phyloP scores from a whole-genome alignment of 2,888 invertebrate species.

The Thymelicus lineola region DNA sequence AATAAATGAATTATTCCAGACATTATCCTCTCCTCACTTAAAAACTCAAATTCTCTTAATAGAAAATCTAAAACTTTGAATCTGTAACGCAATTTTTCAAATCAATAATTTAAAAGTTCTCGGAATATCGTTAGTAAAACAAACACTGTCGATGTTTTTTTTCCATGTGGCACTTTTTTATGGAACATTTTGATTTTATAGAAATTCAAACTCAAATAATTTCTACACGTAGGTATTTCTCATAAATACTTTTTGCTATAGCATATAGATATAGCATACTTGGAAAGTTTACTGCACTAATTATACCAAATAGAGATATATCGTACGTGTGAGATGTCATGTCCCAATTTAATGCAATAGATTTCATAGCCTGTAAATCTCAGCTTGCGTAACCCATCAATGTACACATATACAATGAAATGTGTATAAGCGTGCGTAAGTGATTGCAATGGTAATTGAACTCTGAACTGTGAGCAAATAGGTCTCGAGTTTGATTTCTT shows the following conservation, averaged over 20 bases:
- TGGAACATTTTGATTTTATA: too few species aligned
- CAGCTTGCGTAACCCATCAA: not conserved
- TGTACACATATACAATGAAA: not conserved
- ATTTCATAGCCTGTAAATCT: not conserved
- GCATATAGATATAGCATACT: not conserved
- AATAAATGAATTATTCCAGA: too few species aligned
- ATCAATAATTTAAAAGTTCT: too few species aligned
- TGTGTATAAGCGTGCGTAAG: not conserved
- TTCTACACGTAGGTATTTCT: not conserved
- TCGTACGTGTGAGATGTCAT: slow-evolving; percentile 1
- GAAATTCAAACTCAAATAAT: not conserved
- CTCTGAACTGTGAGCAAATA: too few species aligned
- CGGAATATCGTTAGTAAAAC: too few species aligned
- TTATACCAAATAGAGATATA: not conserved
- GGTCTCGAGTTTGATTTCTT: too few species aligned
- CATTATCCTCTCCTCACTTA: too few species aligned
- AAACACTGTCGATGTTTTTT: too few species aligned
- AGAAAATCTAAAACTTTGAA: too few species aligned
- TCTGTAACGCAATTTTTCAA: too few species aligned
- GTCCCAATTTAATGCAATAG: slow-evolving; percentile 12
- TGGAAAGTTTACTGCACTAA: not conserved
- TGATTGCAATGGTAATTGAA: not conserved
- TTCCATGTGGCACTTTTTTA: too few species aligned
- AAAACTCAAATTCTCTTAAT: too few species aligned
- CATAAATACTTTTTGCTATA: not conserved